Evolutionary conservation across 2,113 vertebrate species (phyloP).

Genomic region (Corythornis cristatus): DNA sequence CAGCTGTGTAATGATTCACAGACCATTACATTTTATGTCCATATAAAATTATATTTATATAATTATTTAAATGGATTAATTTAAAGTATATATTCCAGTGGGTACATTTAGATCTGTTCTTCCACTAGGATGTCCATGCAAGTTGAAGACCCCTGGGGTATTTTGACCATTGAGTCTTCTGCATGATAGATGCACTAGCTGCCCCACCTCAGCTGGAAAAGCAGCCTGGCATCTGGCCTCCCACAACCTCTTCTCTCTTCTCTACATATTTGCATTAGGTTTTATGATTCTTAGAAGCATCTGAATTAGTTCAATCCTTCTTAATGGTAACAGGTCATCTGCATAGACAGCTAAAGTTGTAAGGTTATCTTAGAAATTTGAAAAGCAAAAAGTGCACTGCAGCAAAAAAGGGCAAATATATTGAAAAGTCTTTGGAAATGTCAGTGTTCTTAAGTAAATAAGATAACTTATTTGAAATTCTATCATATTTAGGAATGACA

Average conservation of each 20-base stretch:
- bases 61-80: too few species aligned
- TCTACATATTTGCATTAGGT: background rate
- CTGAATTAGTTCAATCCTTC: background rate
- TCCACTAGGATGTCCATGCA: background rate
- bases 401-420: background rate
- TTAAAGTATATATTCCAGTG: too few species aligned
- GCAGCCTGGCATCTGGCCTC: background rate
- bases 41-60: background rate
- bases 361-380: background rate
- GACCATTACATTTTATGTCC: background rate
- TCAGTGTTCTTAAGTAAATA: background rate
- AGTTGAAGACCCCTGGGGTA: background rate
- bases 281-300: background rate
- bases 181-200: background rate
- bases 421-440: background rate
- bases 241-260: accelerated
- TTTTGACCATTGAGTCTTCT: accelerated
- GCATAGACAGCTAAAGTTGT: background rate
- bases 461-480: background rate
- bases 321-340: background rate
- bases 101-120: background rate
- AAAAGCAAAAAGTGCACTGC: background rate
- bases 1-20: background rate
- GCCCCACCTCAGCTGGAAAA: background rate
- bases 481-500: background rate